phyloP scores from a whole-genome alignment of 2,888 invertebrate genomes.

The Cylloceria caligata region DNA sequence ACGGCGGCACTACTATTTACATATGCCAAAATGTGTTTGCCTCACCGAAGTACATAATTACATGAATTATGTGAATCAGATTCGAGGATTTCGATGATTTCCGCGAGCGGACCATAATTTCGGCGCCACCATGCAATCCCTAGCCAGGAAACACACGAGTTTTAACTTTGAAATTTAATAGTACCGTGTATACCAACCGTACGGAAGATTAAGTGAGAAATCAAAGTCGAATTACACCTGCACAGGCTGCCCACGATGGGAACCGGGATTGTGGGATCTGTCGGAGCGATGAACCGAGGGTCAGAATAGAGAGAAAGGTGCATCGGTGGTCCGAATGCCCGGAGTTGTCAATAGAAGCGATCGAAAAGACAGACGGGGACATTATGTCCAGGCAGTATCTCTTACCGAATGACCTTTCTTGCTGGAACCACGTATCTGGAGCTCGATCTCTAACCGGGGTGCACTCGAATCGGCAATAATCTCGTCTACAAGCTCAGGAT shows the following conservation, averaged over 20 bases:
- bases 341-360: background rate
- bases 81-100: constrained; percentile 59
- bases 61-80: constrained; percentile 66
- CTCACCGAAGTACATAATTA: constrained; percentile 50
- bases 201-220: constrained; percentile 36
- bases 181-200: background rate
- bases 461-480: constrained; percentile 40
- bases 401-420: constrained; percentile 42
- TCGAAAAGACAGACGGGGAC: constrained; percentile 2
- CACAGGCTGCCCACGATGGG: constrained; percentile 2
- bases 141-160: background rate
- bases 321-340: constrained; percentile 1
- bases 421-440: constrained; percentile 9
- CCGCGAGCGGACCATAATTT: constrained; percentile 57
- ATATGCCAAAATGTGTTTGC: constrained; percentile 36
- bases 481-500: constrained; percentile 9
- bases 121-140: background rate
- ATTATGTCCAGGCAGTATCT: constrained; percentile 35
- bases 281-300: background rate
- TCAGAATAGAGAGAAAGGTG: background rate
- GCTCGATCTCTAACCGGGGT: constrained; percentile 21
- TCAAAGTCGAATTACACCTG: constrained; percentile 39
- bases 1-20: constrained; percentile 53
- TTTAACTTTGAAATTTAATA: constrained; percentile 38
- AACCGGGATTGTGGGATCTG: constrained; percentile 4